A percentile compares a stretch with the other conserved stretches of the same genome.
Conservation (phyloP, 2,888 invertebrate genomes). For the Dicranocentrus wangi region DNA sequence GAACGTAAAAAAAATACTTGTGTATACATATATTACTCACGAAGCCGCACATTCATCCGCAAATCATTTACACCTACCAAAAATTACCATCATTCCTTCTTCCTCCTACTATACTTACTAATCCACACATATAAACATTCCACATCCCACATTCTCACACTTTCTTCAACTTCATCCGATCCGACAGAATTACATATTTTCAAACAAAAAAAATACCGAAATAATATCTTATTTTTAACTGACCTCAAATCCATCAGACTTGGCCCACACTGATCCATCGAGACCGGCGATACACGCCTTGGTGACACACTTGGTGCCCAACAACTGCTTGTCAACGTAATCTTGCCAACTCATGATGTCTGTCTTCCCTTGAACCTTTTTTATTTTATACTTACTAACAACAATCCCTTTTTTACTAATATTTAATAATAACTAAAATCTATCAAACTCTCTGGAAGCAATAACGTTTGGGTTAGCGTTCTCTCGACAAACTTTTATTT, state of each 20-base stretch:
- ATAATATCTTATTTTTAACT: constrained; percentile 76
- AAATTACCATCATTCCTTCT: no score
- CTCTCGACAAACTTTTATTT: not conserved
- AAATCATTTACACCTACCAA: no score
- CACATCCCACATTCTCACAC: not conserved
- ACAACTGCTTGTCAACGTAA: constrained; percentile 97
- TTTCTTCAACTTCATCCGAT: not conserved
- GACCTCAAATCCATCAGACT: constrained; percentile 94
- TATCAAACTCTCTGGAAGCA: constrained; percentile 46
- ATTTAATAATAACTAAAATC: not conserved
- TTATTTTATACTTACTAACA: not conserved
- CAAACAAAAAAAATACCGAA: constrained; percentile 11
- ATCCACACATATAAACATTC: not conserved
- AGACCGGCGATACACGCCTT: constrained; percentile 96
- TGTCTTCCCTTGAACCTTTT: constrained; percentile 17
- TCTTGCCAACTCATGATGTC: constrained; percentile 96
- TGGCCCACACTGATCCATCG: constrained; percentile 96
- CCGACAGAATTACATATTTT: not conserved
- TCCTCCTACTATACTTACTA: no score
- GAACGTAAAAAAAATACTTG: no score
- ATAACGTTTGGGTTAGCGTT: constrained; percentile 22
- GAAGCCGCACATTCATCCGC: not conserved
- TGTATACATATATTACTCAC: no score
- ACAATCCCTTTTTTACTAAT: not conserved
- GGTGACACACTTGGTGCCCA: constrained; percentile 94